Evolutionary conservation across 2,888 invertebrate genomes (phyloP).

Genomic region (Drosophila gaucha): DNA sequence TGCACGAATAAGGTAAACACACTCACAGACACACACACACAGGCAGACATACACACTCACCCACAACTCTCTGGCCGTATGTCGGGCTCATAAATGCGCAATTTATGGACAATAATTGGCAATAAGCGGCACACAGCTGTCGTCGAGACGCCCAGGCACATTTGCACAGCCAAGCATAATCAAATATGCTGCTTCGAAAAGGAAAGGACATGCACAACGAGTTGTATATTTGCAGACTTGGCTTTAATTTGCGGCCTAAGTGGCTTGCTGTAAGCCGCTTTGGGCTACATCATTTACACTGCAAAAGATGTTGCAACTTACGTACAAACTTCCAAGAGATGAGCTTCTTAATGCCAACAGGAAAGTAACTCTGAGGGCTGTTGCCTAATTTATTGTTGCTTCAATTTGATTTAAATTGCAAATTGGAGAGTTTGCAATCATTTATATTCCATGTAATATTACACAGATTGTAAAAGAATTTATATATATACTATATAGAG

Average conservation of each 20-base stretch:
- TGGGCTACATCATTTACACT: constrained; percentile 35
- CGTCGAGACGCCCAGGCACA: constrained; percentile 45
- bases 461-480: constrained; percentile 10
- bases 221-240: constrained; percentile 28
- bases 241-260: constrained; percentile 55
- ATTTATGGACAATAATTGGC: constrained; percentile 82
- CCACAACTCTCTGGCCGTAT: not conserved
- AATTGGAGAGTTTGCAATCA: constrained; percentile 42
- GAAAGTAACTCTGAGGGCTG: constrained; percentile 5
- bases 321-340: constrained; percentile 14
- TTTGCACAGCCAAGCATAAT: constrained; percentile 42
- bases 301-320: constrained; percentile 18
- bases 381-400: constrained; percentile 40
- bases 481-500: too few relatives aligned
- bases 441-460: constrained; percentile 28
- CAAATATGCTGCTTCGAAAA: constrained; percentile 39
- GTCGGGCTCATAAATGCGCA: constrained; percentile 66
- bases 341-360: constrained; percentile 20
- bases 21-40: constrained; percentile 9
- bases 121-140: constrained; percentile 77
- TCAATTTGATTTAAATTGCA: constrained; percentile 47
- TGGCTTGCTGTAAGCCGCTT: constrained; percentile 40
- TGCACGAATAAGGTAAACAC: constrained; percentile 65
- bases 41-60: not conserved
- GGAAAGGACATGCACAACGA: constrained; percentile 21